These are phyloP conservation scores for Ispidina picta DNA, from an alignment of 2,797 vertebrate species.

Conservation along the genomic window DNA sequence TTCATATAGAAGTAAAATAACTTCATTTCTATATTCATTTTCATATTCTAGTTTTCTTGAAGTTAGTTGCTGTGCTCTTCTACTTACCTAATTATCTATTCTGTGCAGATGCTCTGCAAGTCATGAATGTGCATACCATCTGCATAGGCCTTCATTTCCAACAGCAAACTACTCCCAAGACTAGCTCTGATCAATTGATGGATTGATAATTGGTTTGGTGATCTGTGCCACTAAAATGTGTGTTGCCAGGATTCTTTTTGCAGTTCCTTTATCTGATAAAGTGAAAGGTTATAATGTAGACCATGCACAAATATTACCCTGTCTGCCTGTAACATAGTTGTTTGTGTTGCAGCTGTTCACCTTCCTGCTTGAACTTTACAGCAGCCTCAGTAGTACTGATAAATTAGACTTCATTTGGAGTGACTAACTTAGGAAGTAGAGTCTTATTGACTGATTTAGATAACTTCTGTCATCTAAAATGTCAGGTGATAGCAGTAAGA, in stretches of 20 bases:
- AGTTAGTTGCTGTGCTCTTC: background rate
- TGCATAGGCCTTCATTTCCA: constrained; percentile 46
- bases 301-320: background rate
- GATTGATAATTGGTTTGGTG: constrained; percentile 48
- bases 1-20: background rate
- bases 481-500: background rate
- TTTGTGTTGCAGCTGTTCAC: constrained; percentile 19
- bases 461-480: background rate
- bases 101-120: constrained; percentile 58
- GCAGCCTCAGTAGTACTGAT: background rate
- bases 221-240: background rate
- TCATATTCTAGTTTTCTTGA: background rate
- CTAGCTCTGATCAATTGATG: constrained; percentile 60
- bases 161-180: constrained; percentile 62
- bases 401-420: constrained; percentile 18
- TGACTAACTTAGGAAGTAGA: background rate
- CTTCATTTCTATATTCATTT: background rate
- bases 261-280: background rate
- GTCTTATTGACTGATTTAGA: background rate
- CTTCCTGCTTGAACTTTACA: constrained; percentile 54
- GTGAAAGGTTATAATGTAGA: background rate
- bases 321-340: background rate
- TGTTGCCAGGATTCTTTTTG: background rate
- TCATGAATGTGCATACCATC: constrained; percentile 46
- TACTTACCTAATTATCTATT: constrained; percentile 58